Conservation (phyloP, 2,797 vertebrate genomes). For the Cacajao melanocephalus region DNA sequence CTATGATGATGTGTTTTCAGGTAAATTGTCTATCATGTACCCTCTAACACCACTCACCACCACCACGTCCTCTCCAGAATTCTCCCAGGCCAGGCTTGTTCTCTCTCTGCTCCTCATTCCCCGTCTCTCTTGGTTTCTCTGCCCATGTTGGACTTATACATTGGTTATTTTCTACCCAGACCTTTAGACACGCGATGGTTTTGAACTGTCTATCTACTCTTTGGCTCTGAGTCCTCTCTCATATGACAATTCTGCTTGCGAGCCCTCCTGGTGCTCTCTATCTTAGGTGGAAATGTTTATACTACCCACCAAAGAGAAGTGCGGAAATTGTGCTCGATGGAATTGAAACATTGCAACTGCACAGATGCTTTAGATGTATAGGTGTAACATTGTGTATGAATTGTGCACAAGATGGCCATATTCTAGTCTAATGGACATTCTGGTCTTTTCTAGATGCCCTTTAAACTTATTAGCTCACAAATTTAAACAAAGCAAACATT, state of each 20-base stretch:
- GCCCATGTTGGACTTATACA: background rate
- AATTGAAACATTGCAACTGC: background rate
- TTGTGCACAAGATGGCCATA: background rate
- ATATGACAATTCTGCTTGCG: background rate
- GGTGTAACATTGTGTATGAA: background rate
- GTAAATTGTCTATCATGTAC: background rate
- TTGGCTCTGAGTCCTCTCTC: background rate
- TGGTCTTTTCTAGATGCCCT: background rate
- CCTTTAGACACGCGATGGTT: background rate
- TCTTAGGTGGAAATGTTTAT: background rate
- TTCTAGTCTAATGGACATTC: background rate
- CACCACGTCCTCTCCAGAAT: background rate
- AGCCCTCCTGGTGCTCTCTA: background rate
- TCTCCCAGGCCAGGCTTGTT: background rate
- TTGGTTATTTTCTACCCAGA: background rate
- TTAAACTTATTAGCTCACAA: constrained; percentile 7
- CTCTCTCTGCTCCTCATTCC: background rate
- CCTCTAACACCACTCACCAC: background rate
- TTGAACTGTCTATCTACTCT: background rate
- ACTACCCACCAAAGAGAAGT: background rate
- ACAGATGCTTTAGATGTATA: background rate
- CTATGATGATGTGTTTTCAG: background rate
- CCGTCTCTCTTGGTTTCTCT: background rate
- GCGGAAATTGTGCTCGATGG: background rate
- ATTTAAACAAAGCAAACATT: constrained; percentile 17